Evolutionary conservation across 2,113 vertebrate genomes (phyloP).

Genomic region (Microcebus murinus): DNA sequence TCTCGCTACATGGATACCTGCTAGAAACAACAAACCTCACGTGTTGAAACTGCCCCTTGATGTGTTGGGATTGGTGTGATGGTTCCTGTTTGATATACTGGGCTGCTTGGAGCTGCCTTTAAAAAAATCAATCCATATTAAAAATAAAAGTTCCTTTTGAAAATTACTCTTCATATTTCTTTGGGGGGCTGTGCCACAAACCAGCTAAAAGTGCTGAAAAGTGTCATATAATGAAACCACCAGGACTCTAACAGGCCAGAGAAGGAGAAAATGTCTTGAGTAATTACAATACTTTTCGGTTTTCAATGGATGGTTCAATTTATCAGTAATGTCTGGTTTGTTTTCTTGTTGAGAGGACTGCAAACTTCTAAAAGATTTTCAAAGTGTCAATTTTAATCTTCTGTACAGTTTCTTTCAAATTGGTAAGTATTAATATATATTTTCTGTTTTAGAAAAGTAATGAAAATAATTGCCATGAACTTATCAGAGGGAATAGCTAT

Average conservation of each 20-base stretch:
- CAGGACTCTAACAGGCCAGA: constrained; percentile 28
- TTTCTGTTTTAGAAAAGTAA: constrained; percentile 18
- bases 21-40: constrained; percentile 85
- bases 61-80: constrained; percentile 83
- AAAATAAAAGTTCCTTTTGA: constrained; percentile 87
- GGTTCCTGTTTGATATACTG: constrained; percentile 83
- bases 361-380: constrained; percentile 58
- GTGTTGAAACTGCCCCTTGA: constrained; percentile 83
- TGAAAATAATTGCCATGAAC: constrained; percentile 27
- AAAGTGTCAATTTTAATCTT: constrained; percentile 51
- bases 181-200: constrained; percentile 54
- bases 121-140: constrained; percentile 87
- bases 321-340: constrained; percentile 32
- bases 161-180: constrained; percentile 80
- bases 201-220: constrained; percentile 68
- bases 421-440: background rate
- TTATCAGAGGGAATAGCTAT: background rate
- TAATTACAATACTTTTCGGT: constrained; percentile 54
- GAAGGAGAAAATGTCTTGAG: constrained; percentile 31
- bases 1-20: constrained; percentile 82
- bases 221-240: constrained; percentile 69
- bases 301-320: constrained; percentile 6
- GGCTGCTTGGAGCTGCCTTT: constrained; percentile 82
- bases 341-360: constrained; percentile 28
- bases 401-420: constrained; percentile 1